Conservation (phyloP, 2,888 invertebrate species). For the Cryptocephalus primarius region DNA sequence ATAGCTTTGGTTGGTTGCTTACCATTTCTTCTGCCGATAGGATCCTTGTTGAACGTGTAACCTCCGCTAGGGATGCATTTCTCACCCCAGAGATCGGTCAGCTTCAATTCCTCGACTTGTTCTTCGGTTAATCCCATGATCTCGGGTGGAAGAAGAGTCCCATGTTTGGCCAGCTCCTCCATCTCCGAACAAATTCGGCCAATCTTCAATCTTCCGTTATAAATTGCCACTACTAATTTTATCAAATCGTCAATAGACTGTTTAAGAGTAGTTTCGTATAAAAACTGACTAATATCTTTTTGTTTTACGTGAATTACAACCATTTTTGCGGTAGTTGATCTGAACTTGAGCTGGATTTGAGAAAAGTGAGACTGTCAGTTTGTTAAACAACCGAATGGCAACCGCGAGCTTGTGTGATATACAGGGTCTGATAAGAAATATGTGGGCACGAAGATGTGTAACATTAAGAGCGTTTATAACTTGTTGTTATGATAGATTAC, state of each 20-base stretch:
- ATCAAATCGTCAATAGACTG: slow-evolving; percentile 50
- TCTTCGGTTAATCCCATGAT: slow-evolving; percentile 89
- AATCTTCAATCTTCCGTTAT: slow-evolving; percentile 82
- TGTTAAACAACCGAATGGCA: too few relatives aligned
- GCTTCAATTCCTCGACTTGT: slow-evolving; percentile 78
- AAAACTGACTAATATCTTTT: slow-evolving; percentile 69
- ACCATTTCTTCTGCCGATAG: slow-evolving; percentile 71
- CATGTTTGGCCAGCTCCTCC: slow-evolving; percentile 75
- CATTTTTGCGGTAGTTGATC: slow-evolving; percentile 44
- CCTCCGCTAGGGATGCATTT: slow-evolving; percentile 79
- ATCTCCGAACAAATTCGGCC: slow-evolving; percentile 51
- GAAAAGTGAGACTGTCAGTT: too few relatives aligned
- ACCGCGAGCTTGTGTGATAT: too few relatives aligned
- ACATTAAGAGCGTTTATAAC: too few relatives aligned
- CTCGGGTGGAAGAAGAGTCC: slow-evolving; percentile 73
- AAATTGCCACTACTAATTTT: slow-evolving; percentile 54
- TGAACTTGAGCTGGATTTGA: too few relatives aligned
- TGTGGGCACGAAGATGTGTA: too few relatives aligned
- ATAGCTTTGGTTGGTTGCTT: slow-evolving; percentile 70
- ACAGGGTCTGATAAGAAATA: too few relatives aligned
- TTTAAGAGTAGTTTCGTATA: slow-evolving; percentile 62
- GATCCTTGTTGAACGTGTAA: slow-evolving; percentile 43
- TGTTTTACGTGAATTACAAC: slow-evolving; percentile 80
- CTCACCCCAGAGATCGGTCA: slow-evolving; percentile 77
- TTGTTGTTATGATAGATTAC: too few relatives aligned